Percentiles rank a stretch among this genome's conserved stretches.
phyloP scores from a whole-genome alignment of 2,113 vertebrate genomes.

The Grammomys surdaster region DNA sequence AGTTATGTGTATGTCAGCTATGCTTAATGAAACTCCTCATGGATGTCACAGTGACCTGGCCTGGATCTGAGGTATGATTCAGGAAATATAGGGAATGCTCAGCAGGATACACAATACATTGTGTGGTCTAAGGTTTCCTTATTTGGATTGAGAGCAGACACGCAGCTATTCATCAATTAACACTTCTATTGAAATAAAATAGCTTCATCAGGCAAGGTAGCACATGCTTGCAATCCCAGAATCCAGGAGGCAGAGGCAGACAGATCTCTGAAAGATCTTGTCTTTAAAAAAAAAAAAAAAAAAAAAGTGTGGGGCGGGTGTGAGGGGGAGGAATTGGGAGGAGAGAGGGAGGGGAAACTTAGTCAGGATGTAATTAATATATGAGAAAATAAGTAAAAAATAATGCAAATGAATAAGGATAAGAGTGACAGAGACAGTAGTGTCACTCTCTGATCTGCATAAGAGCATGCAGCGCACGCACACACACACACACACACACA shows the following conservation, averaged over 20 bases:
- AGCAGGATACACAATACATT: not conserved
- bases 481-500: not conserved
- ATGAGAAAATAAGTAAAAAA: not conserved
- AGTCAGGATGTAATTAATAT: not conserved
- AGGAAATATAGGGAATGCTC: not conserved
- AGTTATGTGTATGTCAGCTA: not conserved
- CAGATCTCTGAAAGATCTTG: not conserved
- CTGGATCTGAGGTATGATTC: not conserved
- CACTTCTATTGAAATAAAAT: not conserved
- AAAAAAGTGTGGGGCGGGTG: not conserved
- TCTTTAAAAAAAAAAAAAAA: not conserved
- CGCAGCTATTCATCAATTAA: conserved; percentile 8
- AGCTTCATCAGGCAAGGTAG: not conserved
- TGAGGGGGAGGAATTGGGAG: not conserved
- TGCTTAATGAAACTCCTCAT: not conserved
- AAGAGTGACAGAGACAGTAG: not conserved
- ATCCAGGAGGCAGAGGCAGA: not conserved
- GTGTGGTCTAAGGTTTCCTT: not conserved
- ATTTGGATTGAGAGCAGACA: not conserved
- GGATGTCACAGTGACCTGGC: not conserved
- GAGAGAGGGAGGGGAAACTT: not conserved
- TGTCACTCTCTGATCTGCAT: not conserved
- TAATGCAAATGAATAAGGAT: not conserved
- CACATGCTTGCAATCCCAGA: not conserved
- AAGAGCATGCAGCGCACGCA: not conserved